Percentiles rank a stretch among this genome's conserved stretches.
Evolutionary conservation across 2,797 vertebrate genomes (phyloP).

Genomic region (Lutra lutra): DNA sequence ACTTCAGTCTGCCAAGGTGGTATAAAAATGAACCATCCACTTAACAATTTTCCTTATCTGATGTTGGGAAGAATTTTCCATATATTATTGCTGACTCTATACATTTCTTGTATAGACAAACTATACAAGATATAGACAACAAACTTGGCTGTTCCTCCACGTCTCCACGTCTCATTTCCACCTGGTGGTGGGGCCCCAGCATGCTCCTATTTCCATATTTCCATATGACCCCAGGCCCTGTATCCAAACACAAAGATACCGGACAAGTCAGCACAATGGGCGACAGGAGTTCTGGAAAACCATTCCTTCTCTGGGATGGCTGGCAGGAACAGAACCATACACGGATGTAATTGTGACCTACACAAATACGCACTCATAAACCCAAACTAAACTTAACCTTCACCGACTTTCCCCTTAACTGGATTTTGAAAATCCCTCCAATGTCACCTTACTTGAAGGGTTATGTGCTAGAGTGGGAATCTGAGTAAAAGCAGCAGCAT

Average conservation of each 20-base stretch:
- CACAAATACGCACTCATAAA: neutral
- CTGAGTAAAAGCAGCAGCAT: neutral
- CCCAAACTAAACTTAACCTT: neutral
- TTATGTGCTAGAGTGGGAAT: neutral
- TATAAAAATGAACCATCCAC: neutral
- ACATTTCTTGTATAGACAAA: neutral
- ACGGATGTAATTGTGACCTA: neutral
- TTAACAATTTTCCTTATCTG: neutral
- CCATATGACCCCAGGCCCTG: neutral
- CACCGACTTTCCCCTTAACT: neutral
- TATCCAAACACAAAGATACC: neutral
- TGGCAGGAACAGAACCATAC: neutral
- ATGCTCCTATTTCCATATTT: neutral
- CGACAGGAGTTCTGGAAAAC: neutral
- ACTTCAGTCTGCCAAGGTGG: neutral
- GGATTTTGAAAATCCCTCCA: neutral
- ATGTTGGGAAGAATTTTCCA: neutral
- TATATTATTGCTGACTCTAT: neutral
- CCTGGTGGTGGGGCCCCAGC: neutral
- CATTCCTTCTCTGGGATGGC: neutral
- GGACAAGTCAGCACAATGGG: neutral
- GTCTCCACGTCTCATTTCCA: neutral
- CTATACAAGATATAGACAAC: too few species aligned
- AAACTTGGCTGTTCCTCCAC: neutral
- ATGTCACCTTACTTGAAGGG: neutral